These are phyloP conservation scores for Bos taurus DNA, from an alignment of 2,113 vertebrate species.

Conservation along the genomic window DNA sequence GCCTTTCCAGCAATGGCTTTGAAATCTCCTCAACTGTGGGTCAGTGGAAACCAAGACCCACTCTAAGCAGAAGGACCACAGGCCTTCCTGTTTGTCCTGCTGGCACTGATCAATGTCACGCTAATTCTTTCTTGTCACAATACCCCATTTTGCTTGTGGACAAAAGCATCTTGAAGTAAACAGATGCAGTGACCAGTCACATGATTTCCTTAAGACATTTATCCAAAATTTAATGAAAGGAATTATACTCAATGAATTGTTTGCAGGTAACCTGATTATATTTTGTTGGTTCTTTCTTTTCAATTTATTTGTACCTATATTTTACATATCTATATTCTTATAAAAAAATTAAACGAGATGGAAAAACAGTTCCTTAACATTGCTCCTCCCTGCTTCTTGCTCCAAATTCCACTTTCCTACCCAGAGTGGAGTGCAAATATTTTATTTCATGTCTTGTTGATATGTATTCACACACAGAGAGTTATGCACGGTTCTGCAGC, in stretches of 20 bases:
- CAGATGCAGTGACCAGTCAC: no score
- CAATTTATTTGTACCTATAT: background rate
- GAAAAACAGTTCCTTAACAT: background rate
- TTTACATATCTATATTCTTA: background rate
- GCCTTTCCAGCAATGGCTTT: background rate
- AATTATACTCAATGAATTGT: background rate
- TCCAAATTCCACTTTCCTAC: background rate
- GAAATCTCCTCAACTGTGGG: background rate
- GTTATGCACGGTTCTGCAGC: accelerated
- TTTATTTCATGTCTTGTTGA: background rate
- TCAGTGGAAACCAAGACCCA: background rate
- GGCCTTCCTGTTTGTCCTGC: background rate
- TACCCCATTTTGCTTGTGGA: background rate
- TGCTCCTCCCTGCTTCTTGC: background rate
- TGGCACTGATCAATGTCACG: accelerated
- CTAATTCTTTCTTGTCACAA: background rate
- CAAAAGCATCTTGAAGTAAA: background rate
- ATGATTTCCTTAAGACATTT: accelerated
- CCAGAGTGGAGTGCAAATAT: background rate
- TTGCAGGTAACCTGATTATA: background rate
- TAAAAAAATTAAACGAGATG: background rate
- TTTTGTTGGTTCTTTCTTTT: background rate
- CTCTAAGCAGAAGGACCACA: background rate
- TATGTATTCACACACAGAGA: accelerated
- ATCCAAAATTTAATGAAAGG: background rate